Evolutionary conservation across 2,888 invertebrate genomes (phyloP).

Genomic region (Spisula solida): DNA sequence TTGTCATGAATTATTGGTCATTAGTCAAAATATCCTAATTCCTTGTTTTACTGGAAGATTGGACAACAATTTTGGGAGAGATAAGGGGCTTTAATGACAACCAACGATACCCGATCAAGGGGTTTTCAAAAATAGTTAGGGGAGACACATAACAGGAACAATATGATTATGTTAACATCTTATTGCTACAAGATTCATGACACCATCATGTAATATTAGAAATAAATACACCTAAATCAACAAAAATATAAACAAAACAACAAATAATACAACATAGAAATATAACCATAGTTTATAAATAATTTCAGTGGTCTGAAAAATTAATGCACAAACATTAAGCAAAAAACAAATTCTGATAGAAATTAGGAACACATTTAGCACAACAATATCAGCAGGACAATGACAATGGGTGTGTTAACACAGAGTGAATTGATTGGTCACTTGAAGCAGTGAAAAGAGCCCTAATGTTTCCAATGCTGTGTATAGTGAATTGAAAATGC

Average conservation of each 20-base stretch:
- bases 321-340: neutral
- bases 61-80: too few relatives aligned
- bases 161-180: neutral
- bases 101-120: neutral
- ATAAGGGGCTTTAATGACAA: too few relatives aligned
- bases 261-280: constrained; percentile 8
- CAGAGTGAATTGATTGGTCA: too few relatives aligned
- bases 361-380: neutral
- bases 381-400: neutral
- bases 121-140: neutral
- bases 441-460: neutral
- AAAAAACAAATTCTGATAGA: neutral
- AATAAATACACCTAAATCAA: constrained; percentile 18
- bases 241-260: constrained; percentile 13
- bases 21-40: too few relatives aligned
- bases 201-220: neutral
- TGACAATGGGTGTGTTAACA: neutral
- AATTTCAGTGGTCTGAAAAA: neutral
- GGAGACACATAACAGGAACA: neutral
- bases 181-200: constrained; percentile 12
- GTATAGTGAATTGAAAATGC: too few relatives aligned
- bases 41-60: too few relatives aligned
- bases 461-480: too few relatives aligned
- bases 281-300: neutral
- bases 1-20: too few relatives aligned